Conservation (phyloP, 2,888 invertebrate species). For the Resseliella maxima region DNA sequence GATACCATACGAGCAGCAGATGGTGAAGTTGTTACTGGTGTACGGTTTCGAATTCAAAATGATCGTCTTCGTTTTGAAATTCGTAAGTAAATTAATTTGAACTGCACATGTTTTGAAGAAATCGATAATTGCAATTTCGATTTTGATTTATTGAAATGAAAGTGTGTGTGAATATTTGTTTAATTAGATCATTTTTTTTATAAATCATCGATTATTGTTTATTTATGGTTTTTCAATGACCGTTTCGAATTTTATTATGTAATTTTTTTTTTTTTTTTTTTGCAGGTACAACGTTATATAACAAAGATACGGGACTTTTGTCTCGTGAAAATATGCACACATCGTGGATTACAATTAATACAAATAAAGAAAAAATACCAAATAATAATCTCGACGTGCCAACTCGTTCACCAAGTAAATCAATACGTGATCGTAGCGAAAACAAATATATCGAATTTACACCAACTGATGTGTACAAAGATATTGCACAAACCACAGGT, state of each 20-base stretch:
- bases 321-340: constrained; percentile 62
- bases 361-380: constrained; percentile 63
- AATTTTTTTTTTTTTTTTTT: too few relatives aligned
- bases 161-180: not conserved
- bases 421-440: constrained; percentile 64
- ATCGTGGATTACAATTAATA: constrained; percentile 70
- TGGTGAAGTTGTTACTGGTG: constrained; percentile 73
- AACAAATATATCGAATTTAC: constrained; percentile 69
- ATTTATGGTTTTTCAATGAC: too few relatives aligned
- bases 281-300: constrained; percentile 77
- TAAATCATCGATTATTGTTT: too few relatives aligned
- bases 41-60: constrained; percentile 77
- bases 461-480: constrained; percentile 68
- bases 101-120: too few relatives aligned
- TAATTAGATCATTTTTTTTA: not conserved
- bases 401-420: constrained; percentile 61
- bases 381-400: constrained; percentile 66
- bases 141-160: not conserved
- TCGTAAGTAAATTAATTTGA: constrained; percentile 65
- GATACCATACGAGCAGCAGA: constrained; percentile 76
- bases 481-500: constrained; percentile 70
- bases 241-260: too few relatives aligned
- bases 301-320: constrained; percentile 77
- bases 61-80: constrained; percentile 82
- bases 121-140: not conserved